Evolutionary conservation across 2,797 vertebrate genomes (phyloP), one percentile per base, ranked within the genome.

Genomic region (Aldrovandia affinis): DNA sequence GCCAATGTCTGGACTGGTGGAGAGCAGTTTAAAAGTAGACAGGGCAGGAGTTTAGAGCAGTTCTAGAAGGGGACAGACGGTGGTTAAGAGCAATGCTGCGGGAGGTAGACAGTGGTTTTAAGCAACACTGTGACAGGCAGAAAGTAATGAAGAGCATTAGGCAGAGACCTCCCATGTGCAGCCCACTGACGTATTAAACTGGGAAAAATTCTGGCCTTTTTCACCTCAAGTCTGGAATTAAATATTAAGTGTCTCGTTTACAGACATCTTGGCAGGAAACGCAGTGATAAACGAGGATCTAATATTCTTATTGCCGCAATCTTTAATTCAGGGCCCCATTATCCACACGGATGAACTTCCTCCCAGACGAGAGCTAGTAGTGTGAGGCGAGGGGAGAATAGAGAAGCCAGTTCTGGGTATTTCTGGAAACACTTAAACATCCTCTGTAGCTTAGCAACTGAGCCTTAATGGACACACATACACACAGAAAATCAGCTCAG

Each of bases 391-490:
- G 77, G 61, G 14, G 57, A 70, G 75, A 70, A 0, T 61, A n/a
- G 44, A 1, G 33, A 54, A 61, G 63, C 73, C 80, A 83, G 81
- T 63, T 33, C 5, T 75, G 25, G 83, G 83, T 88, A 89, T 89
- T 90, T 91, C 86, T 89, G 84, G 86, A 90, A 88, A 90, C 84
- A 88, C 86, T 89, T 86, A 86, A 85, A 77, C 81, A 80, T 50
- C 28, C 63, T 86, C 77, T 85, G 83, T 85, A 91, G 86, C 89
- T 88, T 90, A 90, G 90, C 90, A 91, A 90, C 90, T 90, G 87
- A 88, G 89, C 88, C 81, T 61, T 30, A 28, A 81, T 44, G 55
- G 33, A 61, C 52, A 63, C 70, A 77, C 28, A 47, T 50, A 83
- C n/a, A 8, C 20, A 39, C 36, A 50, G 73, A 77, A 15, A 84